Base-by-base conservation (phyloP, 2,113 vertebrate genomes). In the Labeo rohita region DNA sequence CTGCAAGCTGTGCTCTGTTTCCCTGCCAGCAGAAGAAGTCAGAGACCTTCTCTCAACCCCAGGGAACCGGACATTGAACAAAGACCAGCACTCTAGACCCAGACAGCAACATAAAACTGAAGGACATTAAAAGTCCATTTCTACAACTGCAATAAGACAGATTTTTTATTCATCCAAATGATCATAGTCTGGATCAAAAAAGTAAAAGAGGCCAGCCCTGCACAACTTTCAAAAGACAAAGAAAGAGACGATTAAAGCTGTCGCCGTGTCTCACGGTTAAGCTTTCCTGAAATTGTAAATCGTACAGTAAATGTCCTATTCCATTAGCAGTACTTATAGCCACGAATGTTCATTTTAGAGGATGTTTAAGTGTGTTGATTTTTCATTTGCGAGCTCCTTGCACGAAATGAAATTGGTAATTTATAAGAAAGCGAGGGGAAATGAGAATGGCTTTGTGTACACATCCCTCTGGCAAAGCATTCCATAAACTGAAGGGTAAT, bases 401-500 rank as follows among this genome's bases (percentile, higher is more conserved):
- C 50, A 65, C 86, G 45, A 84, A 86, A 86, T 88, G 85, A 88
- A 88, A 89, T 89, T 90, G 90, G 78, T 90, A 88, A 89, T 90
- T 90, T 89, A 87, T 89, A 89, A 89, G 79, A 82, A 73, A 83
- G 84, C 39, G 66, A 87, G 47, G 78, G 93, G 94, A 94, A 94
- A 94, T 95, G 92, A 92, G 90, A 91, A 95, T 91, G 93, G 92
- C 93, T 94, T 93, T 95, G 89, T 90, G 91, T 91, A 93, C 92
- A 92, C 92, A 93, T 94, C 94, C 94, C 93, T 94, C 92, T 94
- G 93, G 94, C 95, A 89, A 95, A 91, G 91, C 92, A 95, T 93
- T 94, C 93, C 93, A 93, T 94, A 94, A 93, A 94, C 93, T 93
- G 87, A 94, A 93, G 92, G 94, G 94, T 95, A 95, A 95, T 95